Percentiles rank a stretch among this genome's conserved stretches.
Conservation (phyloP, 2,113 vertebrate genomes). For the Hystrix brachyura region DNA sequence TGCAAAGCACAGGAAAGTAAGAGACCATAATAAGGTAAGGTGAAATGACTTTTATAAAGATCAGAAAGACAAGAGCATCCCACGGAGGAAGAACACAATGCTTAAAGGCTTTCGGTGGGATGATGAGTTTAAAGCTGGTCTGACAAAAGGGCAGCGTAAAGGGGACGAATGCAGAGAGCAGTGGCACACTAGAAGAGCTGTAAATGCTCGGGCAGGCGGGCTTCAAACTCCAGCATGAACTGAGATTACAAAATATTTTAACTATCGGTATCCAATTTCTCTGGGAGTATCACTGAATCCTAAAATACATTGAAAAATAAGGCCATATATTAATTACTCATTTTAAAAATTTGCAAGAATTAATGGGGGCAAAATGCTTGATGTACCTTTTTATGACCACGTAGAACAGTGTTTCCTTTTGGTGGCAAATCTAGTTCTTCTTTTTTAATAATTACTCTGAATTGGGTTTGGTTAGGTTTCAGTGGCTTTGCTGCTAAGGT, state of each 20-base stretch:
- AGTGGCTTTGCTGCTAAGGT: not conserved
- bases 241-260: constrained; percentile 22
- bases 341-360: not conserved
- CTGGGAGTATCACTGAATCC: not conserved
- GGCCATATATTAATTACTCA: not conserved
- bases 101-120: not conserved
- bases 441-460: constrained; percentile 52
- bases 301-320: not conserved
- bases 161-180: not conserved
- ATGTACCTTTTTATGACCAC: not conserved
- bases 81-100: not conserved
- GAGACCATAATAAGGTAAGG: not conserved
- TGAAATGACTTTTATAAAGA: not conserved
- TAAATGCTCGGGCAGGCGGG: not conserved
- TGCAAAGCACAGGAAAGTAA: not conserved
- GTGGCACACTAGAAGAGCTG: not conserved
- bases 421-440: not conserved
- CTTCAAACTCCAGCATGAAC: constrained; percentile 8
- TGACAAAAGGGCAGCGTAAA: not conserved
- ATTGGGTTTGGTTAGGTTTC: not conserved
- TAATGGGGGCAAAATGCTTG: not conserved
- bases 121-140: not conserved
- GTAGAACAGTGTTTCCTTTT: not conserved
- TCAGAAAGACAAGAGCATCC: not conserved
- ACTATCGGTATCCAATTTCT: not conserved